Evolutionary conservation across 2,113 vertebrate genomes (phyloP).

Genomic region (Eubucco bourcierii): DNA sequence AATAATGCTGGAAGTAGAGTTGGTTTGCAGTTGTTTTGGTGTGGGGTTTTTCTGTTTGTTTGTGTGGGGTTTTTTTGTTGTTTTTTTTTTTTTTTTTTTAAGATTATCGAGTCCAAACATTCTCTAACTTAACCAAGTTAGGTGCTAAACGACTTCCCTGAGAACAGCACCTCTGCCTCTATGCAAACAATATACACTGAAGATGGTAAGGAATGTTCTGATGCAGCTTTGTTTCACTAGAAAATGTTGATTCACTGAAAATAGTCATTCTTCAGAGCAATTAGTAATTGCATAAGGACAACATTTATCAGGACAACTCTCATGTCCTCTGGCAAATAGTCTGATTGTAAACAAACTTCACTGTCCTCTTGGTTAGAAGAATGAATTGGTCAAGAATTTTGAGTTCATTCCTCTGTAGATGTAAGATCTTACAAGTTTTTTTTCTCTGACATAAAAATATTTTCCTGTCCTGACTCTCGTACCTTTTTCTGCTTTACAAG

Average conservation of each 20-base stretch:
- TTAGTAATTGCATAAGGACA: neutral
- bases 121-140: too few relatives aligned
- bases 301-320: neutral
- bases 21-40: too few relatives aligned
- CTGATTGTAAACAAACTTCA: neutral
- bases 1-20: neutral
- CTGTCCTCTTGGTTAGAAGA: neutral
- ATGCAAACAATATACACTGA: neutral
- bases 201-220: neutral
- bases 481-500: neutral
- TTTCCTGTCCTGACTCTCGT: neutral
- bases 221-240: neutral
- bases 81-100: too few relatives aligned
- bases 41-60: too few relatives aligned
- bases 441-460: neutral
- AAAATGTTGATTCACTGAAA: neutral
- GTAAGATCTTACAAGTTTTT: neutral
- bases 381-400: neutral
- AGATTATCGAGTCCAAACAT: too few relatives aligned
- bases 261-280: neutral
- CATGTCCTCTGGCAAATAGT: neutral
- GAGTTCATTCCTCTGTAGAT: neutral
- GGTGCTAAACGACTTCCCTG: too few relatives aligned
- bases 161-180: too few relatives aligned
- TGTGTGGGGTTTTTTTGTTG: too few relatives aligned